phyloP scores from a whole-genome alignment of 2,888 invertebrate genomes.

The Chrysolina oricalcia region DNA sequence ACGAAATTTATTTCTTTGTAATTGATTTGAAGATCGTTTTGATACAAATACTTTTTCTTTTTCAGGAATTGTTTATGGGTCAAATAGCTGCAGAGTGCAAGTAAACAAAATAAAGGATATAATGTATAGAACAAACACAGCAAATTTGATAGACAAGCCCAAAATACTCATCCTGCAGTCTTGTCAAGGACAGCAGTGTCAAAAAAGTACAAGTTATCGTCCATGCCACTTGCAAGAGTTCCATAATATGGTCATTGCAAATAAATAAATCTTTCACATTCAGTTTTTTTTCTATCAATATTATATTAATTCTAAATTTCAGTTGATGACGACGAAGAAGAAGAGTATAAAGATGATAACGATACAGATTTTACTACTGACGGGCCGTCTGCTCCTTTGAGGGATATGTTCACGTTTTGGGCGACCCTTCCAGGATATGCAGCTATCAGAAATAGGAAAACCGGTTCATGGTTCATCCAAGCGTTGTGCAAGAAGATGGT shows the following conservation, averaged over 20 bases:
- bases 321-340: constrained; percentile 36
- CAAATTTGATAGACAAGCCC: constrained; percentile 71
- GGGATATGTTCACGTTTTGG: constrained; percentile 65
- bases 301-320: neutral
- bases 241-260: no score
- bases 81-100: constrained; percentile 72
- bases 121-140: constrained; percentile 67
- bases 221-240: neutral
- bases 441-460: constrained; percentile 63
- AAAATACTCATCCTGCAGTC: constrained; percentile 77
- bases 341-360: constrained; percentile 47
- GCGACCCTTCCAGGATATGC: constrained; percentile 67
- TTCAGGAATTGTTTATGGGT: constrained; percentile 73
- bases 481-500: constrained; percentile 64
- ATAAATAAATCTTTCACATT: no score
- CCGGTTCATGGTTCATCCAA: constrained; percentile 69
- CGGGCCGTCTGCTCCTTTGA: constrained; percentile 55
- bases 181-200: constrained; percentile 72
- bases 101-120: constrained; percentile 70
- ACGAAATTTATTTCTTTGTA: no score
- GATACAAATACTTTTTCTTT: constrained; percentile 29
- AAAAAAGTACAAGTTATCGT: constrained; percentile 58
- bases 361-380: constrained; percentile 50
- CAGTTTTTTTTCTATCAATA: no score
- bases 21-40: neutral